Evolutionary conservation across 2,113 vertebrate species (phyloP), one percentile per base, ranked within the genome.

Genomic region (Eonycteris spelaea): DNA sequence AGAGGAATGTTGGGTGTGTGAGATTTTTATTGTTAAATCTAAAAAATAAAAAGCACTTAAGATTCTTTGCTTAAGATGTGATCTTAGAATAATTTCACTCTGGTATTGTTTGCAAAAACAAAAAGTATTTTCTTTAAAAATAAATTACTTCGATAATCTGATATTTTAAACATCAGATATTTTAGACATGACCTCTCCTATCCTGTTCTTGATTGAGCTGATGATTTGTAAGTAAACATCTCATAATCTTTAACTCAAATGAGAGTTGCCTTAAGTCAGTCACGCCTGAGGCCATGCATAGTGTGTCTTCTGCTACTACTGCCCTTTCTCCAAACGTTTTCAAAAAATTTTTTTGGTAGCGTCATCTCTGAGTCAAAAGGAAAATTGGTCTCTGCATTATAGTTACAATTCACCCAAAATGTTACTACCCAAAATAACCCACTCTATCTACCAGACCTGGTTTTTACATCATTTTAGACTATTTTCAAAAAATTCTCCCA

Each of bases 81-180:
- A 82, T 57, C 45, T 94, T 91, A 93, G 73, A 85, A 85, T 91
- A 91, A 88, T 89, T 96, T 88, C 38, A 45, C 45, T 86, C 82
- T 51, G 21, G 40, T 89, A 77, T 74, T 68, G 1, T 79, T 73
- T 51, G 40, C 18, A 78, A 40, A 55, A 73, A 26, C 33, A 19
- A 53, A 71, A 30, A 45, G 6, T 18, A 79, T 95, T 95, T 90
- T 85, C 12, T 51, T 61, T 65, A 86, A 84, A 90, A 92, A 79
- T 51, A 45, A 71, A 89, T 48, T 30, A 6, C 48, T 70, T 82
- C 83, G 24, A 70, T 83, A 26, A 68, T 65, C 28, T 63, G 30
- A 91, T 75, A 68, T 74, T 90, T 73, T 87, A 80, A 90, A 45
- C 48, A 61, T 63, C 16, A 45, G 33, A 82, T 80, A 74, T 71